Percentiles rank a stretch among this genome's conserved stretches.
These are phyloP conservation scores for Dunckerocampus dactyliophorus DNA, from an alignment of 2,113 vertebrate genomes.

Conservation along the genomic window DNA sequence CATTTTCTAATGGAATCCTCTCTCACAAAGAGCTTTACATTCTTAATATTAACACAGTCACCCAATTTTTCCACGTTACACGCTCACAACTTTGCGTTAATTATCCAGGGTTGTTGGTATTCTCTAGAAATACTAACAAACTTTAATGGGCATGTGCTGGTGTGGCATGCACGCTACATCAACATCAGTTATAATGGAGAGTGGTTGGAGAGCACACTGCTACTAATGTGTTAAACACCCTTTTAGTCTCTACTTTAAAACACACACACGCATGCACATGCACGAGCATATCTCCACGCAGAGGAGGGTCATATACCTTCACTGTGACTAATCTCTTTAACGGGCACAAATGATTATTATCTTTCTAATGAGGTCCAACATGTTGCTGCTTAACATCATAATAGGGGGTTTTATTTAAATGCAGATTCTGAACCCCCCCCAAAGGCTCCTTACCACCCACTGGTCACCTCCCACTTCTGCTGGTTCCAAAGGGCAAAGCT, in stretches of 20 bases:
- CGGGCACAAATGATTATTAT: conserved; percentile 59
- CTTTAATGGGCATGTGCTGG: no score
- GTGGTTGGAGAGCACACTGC: neutral
- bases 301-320: conserved; percentile 8
- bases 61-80: no score
- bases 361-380: conserved; percentile 64
- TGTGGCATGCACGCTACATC: no score
- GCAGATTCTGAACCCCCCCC: conserved; percentile 31
- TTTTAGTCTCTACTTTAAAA: conserved; percentile 27
- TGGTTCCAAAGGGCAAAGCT: conserved; percentile 33
- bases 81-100: no score
- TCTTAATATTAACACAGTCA: no score
- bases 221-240: conserved; percentile 28
- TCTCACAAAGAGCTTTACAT: no score
- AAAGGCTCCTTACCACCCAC: neutral
- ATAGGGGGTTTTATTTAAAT: conserved; percentile 58
- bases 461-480: conserved; percentile 28
- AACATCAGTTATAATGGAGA: no score
- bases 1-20: no score
- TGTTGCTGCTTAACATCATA: conserved; percentile 66
- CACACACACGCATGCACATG: neutral
- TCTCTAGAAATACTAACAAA: no score
- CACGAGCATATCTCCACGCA: neutral
- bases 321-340: conserved; percentile 33
- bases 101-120: no score